Conservation (phyloP, 2,888 invertebrate species). For the Hypselothyrea guttata region DNA sequence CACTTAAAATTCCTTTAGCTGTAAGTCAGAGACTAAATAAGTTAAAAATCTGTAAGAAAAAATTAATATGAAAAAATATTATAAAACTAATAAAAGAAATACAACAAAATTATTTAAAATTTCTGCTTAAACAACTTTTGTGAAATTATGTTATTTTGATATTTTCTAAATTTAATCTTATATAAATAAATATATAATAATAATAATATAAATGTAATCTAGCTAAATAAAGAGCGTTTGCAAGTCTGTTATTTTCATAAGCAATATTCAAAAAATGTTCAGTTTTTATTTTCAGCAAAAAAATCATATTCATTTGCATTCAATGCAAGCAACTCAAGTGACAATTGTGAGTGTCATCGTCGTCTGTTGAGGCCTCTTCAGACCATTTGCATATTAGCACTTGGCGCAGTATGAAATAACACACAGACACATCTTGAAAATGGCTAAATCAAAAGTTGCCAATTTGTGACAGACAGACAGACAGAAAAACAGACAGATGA, state of each 20-base stretch:
- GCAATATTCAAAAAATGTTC: too few relatives aligned
- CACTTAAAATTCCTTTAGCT: too few relatives aligned
- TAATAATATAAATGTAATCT: too few relatives aligned
- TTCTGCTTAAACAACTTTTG: too few relatives aligned
- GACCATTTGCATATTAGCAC: conserved; percentile 60
- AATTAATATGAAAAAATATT: too few relatives aligned
- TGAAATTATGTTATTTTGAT: too few relatives aligned
- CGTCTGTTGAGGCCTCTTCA: conserved; percentile 33
- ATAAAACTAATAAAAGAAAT: too few relatives aligned
- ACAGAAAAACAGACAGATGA: conserved; percentile 14
- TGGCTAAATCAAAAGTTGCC: conserved; percentile 73
- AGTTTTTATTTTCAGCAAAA: conserved; percentile 2
- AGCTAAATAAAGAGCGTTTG: conserved; percentile 15
- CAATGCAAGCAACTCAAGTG: conserved; percentile 52
- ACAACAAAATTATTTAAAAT: too few relatives aligned
- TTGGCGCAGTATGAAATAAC: conserved; percentile 33
- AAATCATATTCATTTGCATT: conserved; percentile 67
- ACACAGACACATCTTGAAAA: conserved; percentile 40
- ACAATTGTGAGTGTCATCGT: conserved; percentile 59
- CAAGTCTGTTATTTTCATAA: neutral
- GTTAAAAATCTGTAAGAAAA: too few relatives aligned
- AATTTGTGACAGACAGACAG: conserved; percentile 42
- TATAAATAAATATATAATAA: too few relatives aligned
- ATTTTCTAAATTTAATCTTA: too few relatives aligned
- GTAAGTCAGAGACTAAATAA: too few relatives aligned